Base-by-base conservation (phyloP, 2,113 vertebrate genomes). In the Sturnus vulgaris region DNA sequence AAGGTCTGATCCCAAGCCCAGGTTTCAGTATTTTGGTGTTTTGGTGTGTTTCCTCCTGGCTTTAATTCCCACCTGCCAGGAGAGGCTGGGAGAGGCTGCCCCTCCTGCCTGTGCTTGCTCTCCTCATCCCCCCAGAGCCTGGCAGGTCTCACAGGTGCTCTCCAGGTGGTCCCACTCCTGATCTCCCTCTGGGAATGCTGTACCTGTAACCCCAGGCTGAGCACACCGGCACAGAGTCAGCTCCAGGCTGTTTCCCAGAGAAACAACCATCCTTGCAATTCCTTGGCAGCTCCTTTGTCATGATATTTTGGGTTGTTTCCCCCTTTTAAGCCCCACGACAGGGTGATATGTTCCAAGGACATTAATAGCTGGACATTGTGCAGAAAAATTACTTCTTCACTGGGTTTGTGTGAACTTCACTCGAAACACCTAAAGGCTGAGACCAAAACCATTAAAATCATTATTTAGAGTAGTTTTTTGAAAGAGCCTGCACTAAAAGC, bases 231-330 rank as follows among this genome's bases (percentile, higher is more conserved):
- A 39, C 14, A 5, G 10, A 33, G 6, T 19, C 57, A 25, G 14
- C 35, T 59, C 24, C 49, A 50, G 65, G 28, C 3, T 42, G 2
- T 75, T 78, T 75, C 73, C 22, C 78, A 78, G 17, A 9, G 19
- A 42, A 86, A 50, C 22, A 81, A 18, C 2, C 2, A 53, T 42
- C 17, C 31, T 40, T 20, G 17, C 44, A 24, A 61, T 40, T 69
- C 39, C 28, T 6, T 69, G 42, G 10, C 5, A 1, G 12, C 25
- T 82, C 28, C n/a, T n/a, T 42, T 49, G 6, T 4, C 1, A 0
- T 14, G 47, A 1, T 14, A 44, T 78, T 89, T 86, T 12, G 15
- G 30, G 24, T 39, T 20, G 11, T n/a, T 70, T 71, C 7, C 12
- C 18, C 18, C 17, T 50, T 79, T 53, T 28, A 12, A 61, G 40